Evolutionary conservation across 2,113 vertebrate genomes (phyloP), one percentile per base, ranked within the genome.

Genomic region (Shinisaurus crocodilurus): DNA sequence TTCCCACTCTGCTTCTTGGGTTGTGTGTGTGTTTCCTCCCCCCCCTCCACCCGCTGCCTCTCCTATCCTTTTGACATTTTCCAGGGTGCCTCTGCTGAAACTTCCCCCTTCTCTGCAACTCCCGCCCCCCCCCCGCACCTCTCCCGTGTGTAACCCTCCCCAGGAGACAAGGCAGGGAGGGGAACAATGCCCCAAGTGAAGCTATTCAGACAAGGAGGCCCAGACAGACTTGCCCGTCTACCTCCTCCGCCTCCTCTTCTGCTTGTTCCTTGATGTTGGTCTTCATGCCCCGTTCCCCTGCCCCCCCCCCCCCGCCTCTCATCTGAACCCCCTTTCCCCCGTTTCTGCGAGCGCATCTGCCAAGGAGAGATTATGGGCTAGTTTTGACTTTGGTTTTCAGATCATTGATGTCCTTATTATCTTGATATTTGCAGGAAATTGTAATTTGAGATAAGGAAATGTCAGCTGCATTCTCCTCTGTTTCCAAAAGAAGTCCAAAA

Each of bases 81-180:
- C 97, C 97, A 96, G 95, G 97, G 96, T 97, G 96, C 96, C 97
- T 96, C 96, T 96, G 95, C 96, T 95, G 95, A 96, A 95, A 94
- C 89, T 90, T 93, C 93, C 94, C 92, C 96, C 95, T 96, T 91
- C 91, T 91, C 89, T 43, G 54, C 57, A 12, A 3, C 15, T 54
- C n/a, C n/a, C n/a, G n/a, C n/a, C n/a, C 92, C 93, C 96, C 92
- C n/a, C 92, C 93, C 95, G 89, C 92, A 85, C 81, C 94, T 95
- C 82, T 13, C 90, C 93, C 92, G 67, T 0, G 93, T 94, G 96
- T 95, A 97, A 95, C 96, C 95, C 96, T 95, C 95, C 96, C 92
- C 91, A 75, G 94, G 94, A 96, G 96, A 96, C 93, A 95, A 93
- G 95, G 96, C 95, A 69, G 86, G 91, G 93, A 88, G 82, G 94